Base-by-base conservation (phyloP, 2,888 invertebrate genomes). In the Drosophila algonquin region DNA sequence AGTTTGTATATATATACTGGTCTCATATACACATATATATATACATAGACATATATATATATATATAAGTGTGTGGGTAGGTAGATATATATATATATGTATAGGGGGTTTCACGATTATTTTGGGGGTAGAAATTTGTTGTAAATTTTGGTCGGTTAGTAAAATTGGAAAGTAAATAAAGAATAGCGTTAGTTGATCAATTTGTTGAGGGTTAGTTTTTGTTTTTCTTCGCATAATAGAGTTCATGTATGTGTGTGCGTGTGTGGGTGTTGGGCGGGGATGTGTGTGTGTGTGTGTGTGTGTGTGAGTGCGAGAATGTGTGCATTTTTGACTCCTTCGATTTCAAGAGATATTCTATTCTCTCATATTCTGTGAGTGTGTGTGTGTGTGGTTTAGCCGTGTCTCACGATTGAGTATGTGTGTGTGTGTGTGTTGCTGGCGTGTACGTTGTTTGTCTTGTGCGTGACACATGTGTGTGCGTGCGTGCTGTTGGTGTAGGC, bases 111-210 rank as follows among this genome's bases (percentile, higher is more conserved):
- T 62, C 52, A 58, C 53, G 47, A 51, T 62, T 70, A 59, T 58
- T 14, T 32, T 18, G 46, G 27, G 48, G 24, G 56, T 35, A 32
- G 40, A 47, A 53, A 50, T 44, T 63, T 30, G 32, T 59, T 68
- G 47, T 18, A 52, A 64, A 53, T 55, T 60, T 69, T 63, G 50
- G 65, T 48, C 52, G 58, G 76, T 80, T 77, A 73, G 78, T 80
- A 80, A 63, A 76, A 74, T 80, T 70, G 74, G 63, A 80, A 77
- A 71, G 61, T 79, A 76, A 63, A 79, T 77, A 69, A 51, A 59
- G 75, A 56, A 60, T 75, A 75, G 81, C 76, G 64, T 81, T 81
- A 81, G 81, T 77, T 51, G 65, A 65, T 68, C 68, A 58, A 44
- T 58, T 16, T 52, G 32, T 32, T 54, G 16, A 27, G 62, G 40